These are phyloP conservation scores for Drosophila buzzatii DNA, from an alignment of 2,888 invertebrate species.

Conservation along the genomic window DNA sequence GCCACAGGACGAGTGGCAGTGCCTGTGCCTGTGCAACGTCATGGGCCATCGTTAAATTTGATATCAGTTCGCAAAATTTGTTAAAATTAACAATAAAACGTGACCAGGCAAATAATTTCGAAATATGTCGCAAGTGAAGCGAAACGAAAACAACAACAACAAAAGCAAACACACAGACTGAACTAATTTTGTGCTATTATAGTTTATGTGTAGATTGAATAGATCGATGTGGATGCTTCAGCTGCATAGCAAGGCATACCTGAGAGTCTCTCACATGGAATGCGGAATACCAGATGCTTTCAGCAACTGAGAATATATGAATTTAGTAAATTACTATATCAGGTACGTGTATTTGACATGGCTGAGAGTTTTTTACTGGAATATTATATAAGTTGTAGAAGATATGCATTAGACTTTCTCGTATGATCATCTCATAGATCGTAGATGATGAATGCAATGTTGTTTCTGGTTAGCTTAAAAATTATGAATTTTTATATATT, in stretches of 20 bases:
- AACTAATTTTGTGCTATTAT: not conserved
- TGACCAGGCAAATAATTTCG: constrained; percentile 73
- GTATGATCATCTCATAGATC: not conserved
- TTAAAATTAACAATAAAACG: constrained; percentile 79
- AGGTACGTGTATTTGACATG: too few relatives aligned
- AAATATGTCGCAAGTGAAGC: constrained; percentile 35
- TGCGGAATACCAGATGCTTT: too few relatives aligned
- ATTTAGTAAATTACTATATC: too few relatives aligned
- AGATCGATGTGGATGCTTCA: not conserved
- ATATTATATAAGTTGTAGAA: too few relatives aligned
- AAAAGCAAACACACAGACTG: constrained; percentile 1
- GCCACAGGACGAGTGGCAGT: constrained; percentile 27
- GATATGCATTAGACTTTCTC: not conserved
- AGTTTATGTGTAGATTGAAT: constrained; percentile 12
- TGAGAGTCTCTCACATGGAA: not conserved
- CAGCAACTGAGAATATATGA: too few relatives aligned
- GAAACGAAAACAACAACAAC: constrained; percentile 5
- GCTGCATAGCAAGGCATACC: not conserved
- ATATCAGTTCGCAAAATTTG: constrained; percentile 71
- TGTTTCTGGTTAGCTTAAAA: too few relatives aligned
- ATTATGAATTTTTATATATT: too few relatives aligned
- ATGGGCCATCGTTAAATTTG: constrained; percentile 66
- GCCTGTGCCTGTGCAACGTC: constrained; percentile 49
- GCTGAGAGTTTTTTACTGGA: too few relatives aligned
- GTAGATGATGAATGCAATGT: too few relatives aligned